A percentile compares a stretch with the other conserved stretches of the same genome.
phyloP scores from a whole-genome alignment of 2,797 vertebrate genomes.

The Eleutherodactylus coqui region DNA sequence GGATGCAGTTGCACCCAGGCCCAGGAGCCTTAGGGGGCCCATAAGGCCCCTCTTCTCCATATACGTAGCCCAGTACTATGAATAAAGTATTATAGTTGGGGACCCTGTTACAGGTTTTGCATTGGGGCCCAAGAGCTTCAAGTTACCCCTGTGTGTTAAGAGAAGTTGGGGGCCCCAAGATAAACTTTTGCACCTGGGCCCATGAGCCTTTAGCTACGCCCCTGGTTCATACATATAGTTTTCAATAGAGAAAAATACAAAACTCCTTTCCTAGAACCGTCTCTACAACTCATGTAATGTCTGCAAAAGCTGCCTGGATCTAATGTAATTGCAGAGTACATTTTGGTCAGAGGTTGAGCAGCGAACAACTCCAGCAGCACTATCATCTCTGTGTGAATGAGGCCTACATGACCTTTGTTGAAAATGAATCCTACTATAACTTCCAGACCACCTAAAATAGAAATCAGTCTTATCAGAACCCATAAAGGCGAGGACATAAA shows the following conservation, averaged over 20 bases:
- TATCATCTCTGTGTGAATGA: not conserved
- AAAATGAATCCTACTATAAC: not conserved
- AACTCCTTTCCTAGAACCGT: not conserved
- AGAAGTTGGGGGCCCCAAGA: too few relatives aligned
- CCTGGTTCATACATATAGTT: too few relatives aligned
- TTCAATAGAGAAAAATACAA: not conserved
- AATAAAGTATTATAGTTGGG: too few relatives aligned
- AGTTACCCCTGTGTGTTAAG: too few relatives aligned
- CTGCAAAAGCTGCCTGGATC: not conserved
- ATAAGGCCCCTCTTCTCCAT: too few relatives aligned
- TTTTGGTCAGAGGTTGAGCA: not conserved
- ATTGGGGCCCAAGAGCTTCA: too few relatives aligned
- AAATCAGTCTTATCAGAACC: constrained; percentile 1
- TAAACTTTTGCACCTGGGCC: too few relatives aligned
- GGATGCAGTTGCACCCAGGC: too few relatives aligned
- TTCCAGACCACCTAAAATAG: not conserved
- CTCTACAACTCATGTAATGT: not conserved
- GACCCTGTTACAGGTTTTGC: too few relatives aligned
- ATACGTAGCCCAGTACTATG: too few relatives aligned
- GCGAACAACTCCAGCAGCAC: not conserved
- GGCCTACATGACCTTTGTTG: not conserved
- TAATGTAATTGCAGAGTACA: not conserved
- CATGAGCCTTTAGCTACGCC: too few relatives aligned
- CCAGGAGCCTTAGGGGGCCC: too few relatives aligned
- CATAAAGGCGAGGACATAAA: not conserved